Evolutionary conservation across 2,888 invertebrate species (phyloP), one percentile per base, ranked within the genome.

Genomic region (Bombylius discolor): DNA sequence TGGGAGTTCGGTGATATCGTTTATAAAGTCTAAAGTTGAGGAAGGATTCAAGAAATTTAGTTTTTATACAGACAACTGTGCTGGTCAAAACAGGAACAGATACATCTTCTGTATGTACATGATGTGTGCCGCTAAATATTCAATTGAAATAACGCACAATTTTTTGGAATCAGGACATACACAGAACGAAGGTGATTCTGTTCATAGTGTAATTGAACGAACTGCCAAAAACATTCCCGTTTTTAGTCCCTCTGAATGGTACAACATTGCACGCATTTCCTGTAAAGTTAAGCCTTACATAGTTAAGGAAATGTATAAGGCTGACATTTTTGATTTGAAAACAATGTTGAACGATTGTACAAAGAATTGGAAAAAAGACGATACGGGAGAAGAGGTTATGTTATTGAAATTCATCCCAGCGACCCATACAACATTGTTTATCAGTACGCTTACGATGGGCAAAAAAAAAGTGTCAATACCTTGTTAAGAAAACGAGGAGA

Each of bases 131-230:
- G 44, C 42, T 42, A n/a, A 51, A 14, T 45, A 44, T 51, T 12
- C 9, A 23, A 32, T 51, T 32, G 45, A 51, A 14, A 51, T 51
- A 31, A 51, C 23, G 31, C 44, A 51, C 32, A 14, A 44, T 13
- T 51, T 51, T 39, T 51, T 51, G 32, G 51, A 51, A 51, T 13
- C 5, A 12, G 51, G 51, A 5, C 51, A 51, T 31, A 48, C 48
- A 14, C 48, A 48, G 12, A 48, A 48, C 32, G 48, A 48, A 31
- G 48, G 33, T 12, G 48, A 23, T 32, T 31, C 31, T 0, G 31
- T 47, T 6, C 47, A 47, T 36, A 36, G 36, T 36, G 36, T 36
- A 9, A 36, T 23, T 31, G 32, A 23, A 31, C 9, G 14, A 14
- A 14, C 48, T n/a, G 9, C 48, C 7, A 48, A 48, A 12, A 12